Evolutionary conservation across 2,113 vertebrate species (phyloP).

Genomic region (Gymnocephalus cernua): DNA sequence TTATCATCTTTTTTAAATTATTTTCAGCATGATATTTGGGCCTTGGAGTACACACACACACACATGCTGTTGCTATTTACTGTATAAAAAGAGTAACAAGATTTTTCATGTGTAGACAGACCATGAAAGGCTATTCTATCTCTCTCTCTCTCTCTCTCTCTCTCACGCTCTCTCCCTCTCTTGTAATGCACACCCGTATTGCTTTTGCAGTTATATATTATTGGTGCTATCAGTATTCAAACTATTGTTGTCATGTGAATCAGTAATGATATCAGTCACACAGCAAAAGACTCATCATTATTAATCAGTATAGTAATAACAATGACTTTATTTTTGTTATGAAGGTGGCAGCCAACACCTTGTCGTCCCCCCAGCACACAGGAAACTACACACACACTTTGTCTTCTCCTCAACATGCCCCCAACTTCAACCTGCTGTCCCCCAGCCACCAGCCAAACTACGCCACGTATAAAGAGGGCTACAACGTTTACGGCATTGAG

Average conservation of each 20-base stretch:
- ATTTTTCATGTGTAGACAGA: not conserved
- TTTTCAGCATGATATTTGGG: not conserved
- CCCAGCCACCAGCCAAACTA: conserved; percentile 85
- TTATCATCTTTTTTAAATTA: not conserved
- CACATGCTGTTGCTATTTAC: not conserved
- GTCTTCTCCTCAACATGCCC: conserved; percentile 74
- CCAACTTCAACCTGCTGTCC: conserved; percentile 76
- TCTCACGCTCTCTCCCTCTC: not conserved
- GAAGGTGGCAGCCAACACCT: conserved; percentile 93
- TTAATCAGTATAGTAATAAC: conserved; percentile 38
- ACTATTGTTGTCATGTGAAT: conserved; percentile 1
- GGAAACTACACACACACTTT: conserved; percentile 77
- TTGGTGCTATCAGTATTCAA: not conserved
- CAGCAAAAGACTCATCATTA: not conserved
- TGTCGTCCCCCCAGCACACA: conserved; percentile 76
- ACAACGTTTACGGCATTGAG: conserved; percentile 99
- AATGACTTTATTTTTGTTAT: conserved; percentile 63
- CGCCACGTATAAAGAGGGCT: conserved; percentile 99
- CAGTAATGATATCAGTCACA: not conserved
- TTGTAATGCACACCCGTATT: not conserved
- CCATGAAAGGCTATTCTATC: not conserved
- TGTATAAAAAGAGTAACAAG: not conserved
- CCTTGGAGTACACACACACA: not conserved
- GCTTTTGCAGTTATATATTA: not conserved
- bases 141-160: not conserved